Conservation (phyloP, 2,113 vertebrate species). For the Elephas maximus region DNA sequence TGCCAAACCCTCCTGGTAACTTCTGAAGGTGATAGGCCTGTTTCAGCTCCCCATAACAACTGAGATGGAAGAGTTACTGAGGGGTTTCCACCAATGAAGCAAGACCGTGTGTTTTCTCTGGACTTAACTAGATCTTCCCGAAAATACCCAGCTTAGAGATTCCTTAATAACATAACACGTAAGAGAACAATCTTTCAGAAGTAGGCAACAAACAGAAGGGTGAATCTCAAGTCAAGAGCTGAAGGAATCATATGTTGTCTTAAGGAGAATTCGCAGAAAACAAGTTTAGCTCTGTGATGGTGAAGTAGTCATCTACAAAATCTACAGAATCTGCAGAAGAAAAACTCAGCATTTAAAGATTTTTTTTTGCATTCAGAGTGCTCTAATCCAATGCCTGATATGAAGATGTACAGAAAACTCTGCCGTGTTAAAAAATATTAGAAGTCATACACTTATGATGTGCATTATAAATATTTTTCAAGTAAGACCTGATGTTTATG, state of each 20-base stretch:
- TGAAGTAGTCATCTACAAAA: neutral
- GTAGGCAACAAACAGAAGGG: neutral
- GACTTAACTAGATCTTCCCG: neutral
- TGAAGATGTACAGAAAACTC: neutral
- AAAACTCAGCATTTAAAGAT: neutral
- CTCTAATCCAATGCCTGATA: neutral
- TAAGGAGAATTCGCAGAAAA: neutral
- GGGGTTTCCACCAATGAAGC: rapidly evolving
- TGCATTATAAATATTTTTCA: neutral
- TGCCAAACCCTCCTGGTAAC: neutral
- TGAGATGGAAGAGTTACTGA: neutral
- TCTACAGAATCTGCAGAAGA: no score
- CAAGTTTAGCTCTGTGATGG: neutral
- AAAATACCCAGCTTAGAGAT: neutral
- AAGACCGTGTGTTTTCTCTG: neutral
- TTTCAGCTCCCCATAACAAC: neutral
- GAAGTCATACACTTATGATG: neutral
- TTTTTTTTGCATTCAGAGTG: neutral
- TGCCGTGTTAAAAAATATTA: neutral
- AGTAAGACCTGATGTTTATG: neutral
- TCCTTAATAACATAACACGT: neutral
- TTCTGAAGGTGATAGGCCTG: neutral
- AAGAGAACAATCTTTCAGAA: neutral
- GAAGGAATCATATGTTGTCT: neutral
- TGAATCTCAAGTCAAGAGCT: no score